Percentiles rank a stretch among this genome's conserved stretches.
Evolutionary conservation across 2,797 vertebrate species (phyloP).

Genomic region (Okamejei kenojei): DNA sequence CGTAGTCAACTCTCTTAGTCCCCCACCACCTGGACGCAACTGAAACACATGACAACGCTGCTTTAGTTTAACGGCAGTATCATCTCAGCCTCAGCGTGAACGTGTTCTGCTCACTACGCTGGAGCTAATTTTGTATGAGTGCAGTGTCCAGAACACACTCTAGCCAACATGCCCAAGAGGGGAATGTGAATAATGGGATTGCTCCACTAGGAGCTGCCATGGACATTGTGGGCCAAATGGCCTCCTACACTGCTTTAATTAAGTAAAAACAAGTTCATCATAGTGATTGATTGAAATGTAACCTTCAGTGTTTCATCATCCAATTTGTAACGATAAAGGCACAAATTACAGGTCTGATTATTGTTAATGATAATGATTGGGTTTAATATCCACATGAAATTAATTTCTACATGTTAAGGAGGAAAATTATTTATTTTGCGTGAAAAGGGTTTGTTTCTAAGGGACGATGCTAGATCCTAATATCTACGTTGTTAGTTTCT

Average conservation of each 20-base stretch:
- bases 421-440: background rate
- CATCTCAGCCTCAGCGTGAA: background rate
- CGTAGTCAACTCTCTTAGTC: constrained; percentile 90
- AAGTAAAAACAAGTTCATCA: background rate
- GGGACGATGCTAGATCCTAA: no score
- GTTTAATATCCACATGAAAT: background rate
- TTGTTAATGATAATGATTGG: background rate
- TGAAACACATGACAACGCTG: constrained; percentile 42
- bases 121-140: background rate
- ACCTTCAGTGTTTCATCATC: background rate
- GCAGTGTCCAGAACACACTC: background rate
- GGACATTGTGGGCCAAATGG: no score
- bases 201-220: no score
- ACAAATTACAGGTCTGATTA: background rate
- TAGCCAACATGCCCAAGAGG: background rate
- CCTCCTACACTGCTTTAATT: no score
- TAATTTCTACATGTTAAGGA: background rate
- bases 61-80: no score
- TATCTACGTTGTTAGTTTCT: no score
- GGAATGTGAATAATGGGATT: no score
- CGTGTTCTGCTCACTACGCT: no score
- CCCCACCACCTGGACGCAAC: constrained; percentile 89
- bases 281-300: background rate
- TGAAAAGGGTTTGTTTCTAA: constrained; percentile 11
- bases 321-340: background rate